These are phyloP conservation scores for Drosophila maculinotata DNA, from an alignment of 2,888 invertebrate species.

Conservation along the genomic window DNA sequence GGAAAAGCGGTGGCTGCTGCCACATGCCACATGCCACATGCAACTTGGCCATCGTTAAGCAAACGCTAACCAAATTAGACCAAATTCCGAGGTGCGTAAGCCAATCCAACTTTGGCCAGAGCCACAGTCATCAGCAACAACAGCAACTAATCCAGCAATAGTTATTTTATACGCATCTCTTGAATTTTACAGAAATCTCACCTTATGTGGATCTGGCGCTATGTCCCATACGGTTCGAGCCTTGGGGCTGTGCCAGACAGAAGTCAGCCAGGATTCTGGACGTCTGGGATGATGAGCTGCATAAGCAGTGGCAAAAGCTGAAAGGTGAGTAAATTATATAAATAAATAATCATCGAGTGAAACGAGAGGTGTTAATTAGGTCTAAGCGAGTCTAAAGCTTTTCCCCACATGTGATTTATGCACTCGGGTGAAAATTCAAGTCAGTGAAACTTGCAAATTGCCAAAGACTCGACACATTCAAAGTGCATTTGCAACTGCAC, in stretches of 20 bases:
- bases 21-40: too few relatives aligned
- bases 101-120: background rate
- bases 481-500: constrained; percentile 6
- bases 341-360: constrained; percentile 9
- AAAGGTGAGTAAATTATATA: constrained; percentile 80
- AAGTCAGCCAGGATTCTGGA: constrained; percentile 86
- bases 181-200: constrained; percentile 83
- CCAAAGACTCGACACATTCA: constrained; percentile 1
- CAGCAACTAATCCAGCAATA: background rate
- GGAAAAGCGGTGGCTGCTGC: constrained; percentile 46
- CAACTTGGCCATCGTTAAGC: constrained; percentile 34
- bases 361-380: constrained; percentile 45
- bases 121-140: constrained; percentile 6
- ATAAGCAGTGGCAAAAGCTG: constrained; percentile 82
- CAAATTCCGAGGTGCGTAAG: constrained; percentile 41
- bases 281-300: constrained; percentile 81
- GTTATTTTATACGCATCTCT: constrained; percentile 4
- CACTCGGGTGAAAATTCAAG: constrained; percentile 28
- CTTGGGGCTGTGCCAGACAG: constrained; percentile 87
- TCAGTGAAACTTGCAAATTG: constrained; percentile 53
- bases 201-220: constrained; percentile 86
- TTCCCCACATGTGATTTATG: constrained; percentile 27
- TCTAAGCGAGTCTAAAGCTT: constrained; percentile 10
- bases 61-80: constrained; percentile 57
- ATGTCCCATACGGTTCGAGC: constrained; percentile 86